These are phyloP conservation scores for Thalassaphorura encarpata DNA, from an alignment of 1,140 invertebrate species.

Conservation along the genomic window DNA sequence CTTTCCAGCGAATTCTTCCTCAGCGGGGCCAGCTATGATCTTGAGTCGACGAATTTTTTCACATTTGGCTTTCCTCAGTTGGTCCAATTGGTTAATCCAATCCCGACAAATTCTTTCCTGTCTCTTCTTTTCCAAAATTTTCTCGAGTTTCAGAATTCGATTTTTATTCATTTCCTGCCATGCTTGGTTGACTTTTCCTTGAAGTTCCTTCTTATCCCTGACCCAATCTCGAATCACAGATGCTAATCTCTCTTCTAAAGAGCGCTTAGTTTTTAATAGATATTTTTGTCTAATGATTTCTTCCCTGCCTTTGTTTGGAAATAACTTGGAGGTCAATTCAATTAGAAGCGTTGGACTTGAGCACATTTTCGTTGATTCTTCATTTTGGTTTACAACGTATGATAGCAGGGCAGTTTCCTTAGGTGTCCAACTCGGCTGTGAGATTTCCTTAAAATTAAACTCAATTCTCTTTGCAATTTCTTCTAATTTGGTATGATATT, in stretches of 20 bases:
- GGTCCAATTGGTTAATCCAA: slow-evolving; percentile 10
- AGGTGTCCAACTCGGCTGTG: slow-evolving; percentile 4
- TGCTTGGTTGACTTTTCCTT: slow-evolving; percentile 16
- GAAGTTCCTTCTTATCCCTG: slow-evolving; percentile 23
- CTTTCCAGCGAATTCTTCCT: background rate
- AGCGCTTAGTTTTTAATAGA: slow-evolving; percentile 13
- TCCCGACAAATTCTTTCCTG: slow-evolving; percentile 16
- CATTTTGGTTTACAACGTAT: slow-evolving; percentile 4
- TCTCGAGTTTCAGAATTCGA: slow-evolving; percentile 4
- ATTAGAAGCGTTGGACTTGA: background rate
- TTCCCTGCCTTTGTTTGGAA: slow-evolving; percentile 6
- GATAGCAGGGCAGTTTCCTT: slow-evolving; percentile 16
- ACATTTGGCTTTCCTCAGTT: slow-evolving; percentile 22
- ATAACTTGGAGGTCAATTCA: slow-evolving; percentile 13
- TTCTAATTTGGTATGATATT: slow-evolving; percentile 26
- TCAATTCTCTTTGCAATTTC: slow-evolving; percentile 12
- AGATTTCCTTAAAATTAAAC: slow-evolving; percentile 6
- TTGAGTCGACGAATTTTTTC: slow-evolving; percentile 10
- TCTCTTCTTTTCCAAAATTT: background rate
- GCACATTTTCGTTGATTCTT: background rate
- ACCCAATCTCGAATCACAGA: slow-evolving; percentile 21
- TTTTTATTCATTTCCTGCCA: slow-evolving; percentile 18
- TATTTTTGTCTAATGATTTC: slow-evolving; percentile 27
- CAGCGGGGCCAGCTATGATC: slow-evolving; percentile 11
- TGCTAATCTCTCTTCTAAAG: slow-evolving; percentile 16